Percentiles rank a stretch among this genome's conserved stretches.
Evolutionary conservation across 2,888 invertebrate species (phyloP).

Genomic region (Pomacea canaliculata): DNA sequence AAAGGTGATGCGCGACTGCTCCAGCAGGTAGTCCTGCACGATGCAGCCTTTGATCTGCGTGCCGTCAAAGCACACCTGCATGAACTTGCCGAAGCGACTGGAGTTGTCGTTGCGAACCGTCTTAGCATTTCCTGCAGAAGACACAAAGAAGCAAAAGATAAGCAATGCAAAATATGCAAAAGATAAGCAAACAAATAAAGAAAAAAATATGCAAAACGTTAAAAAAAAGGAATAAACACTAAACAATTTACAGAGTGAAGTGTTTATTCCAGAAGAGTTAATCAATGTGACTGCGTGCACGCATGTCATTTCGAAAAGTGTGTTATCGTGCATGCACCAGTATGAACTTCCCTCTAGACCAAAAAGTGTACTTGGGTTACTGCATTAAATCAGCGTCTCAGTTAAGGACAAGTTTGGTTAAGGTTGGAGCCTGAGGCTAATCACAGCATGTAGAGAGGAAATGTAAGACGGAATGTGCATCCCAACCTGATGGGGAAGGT

Average conservation of each 20-base stretch:
- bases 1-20: slow-evolving; percentile 85
- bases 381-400: no score
- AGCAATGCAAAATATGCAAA: background rate
- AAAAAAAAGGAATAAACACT: slow-evolving; percentile 6
- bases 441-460: no score
- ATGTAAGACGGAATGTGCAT: no score
- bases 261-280: background rate
- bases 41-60: slow-evolving; percentile 66
- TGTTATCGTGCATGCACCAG: no score
- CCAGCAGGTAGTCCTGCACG: slow-evolving; percentile 86
- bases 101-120: slow-evolving; percentile 97
- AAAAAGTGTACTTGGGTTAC: no score
- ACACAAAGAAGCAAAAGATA: background rate
- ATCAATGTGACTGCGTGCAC: no score
- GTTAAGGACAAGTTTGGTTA: no score
- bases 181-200: background rate
- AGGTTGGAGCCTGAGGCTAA: no score
- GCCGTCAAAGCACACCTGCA: slow-evolving; percentile 91
- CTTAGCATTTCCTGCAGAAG: slow-evolving; percentile 85
- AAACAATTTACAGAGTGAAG: background rate
- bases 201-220: background rate
- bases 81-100: slow-evolving; percentile 94
- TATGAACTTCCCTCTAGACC: no score
- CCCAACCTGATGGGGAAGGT: no score
- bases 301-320: no score